Evolutionary conservation across 1,140 invertebrate species (phyloP), one percentile per base, ranked within the genome.

Genomic region (Lycorma delicatula): DNA sequence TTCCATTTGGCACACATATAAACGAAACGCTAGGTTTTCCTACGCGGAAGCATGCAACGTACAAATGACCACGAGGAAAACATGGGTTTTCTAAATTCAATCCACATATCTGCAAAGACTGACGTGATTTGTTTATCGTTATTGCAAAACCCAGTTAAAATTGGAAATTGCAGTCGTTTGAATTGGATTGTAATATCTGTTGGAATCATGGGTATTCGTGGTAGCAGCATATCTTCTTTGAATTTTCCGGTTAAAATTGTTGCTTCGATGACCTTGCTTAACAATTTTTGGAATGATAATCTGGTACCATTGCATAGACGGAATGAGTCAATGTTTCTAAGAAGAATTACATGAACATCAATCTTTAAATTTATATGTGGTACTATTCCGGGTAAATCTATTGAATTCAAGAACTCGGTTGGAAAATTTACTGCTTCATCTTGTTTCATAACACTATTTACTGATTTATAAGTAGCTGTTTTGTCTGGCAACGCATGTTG

Each of bases 241-340:
- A 13, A 23, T 6, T 36, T 29, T 2, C 53, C 58, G 7, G 38
- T 58, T 12, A 55, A 22, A 29, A 61, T 56, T 18, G 38, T 60
- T 18, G 53, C 54, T 56, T 56, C 41, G 13, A 56, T 73, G 71
- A 54, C 68, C 71, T 63, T 64, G 9, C 48, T 60, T 54, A 63
- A 70, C 52, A 72, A 61, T 63, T 67, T 71, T 68, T 67, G 70
- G 41, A 75, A 64, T 25, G 34, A 54, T 27, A 76, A 64, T 64
- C 71, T 29, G 53, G 74, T 76, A 25, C 72, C 72, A 63, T 73
- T 76, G 62, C 68, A 76, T 25, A 75, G 67, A 56, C 62, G 23
- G 59, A 72, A 68, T 54, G 67, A 64, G 34, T 68, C 68, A 50
- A 69, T 59, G 59, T 71, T 71, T 49, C 66, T 58, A 1, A 75